phyloP scores from a whole-genome alignment of 2,888 invertebrate genomes.

The Seira sanloemensis region DNA sequence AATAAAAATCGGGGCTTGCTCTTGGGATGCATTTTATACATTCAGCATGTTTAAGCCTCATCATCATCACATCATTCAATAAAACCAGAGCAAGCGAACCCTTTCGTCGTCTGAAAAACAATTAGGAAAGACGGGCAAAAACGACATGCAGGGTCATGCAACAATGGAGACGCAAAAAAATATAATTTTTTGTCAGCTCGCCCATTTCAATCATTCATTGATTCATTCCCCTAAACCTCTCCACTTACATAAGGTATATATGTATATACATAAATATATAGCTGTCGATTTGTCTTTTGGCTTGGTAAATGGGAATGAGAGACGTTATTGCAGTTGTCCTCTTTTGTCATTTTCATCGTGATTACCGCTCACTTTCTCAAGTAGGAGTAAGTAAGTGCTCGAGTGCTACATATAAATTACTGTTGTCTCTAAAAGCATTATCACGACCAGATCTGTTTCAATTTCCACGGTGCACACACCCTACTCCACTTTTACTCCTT shows the following conservation, averaged over 20 bases:
- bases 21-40: conserved; percentile 20
- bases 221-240: neutral
- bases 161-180: conserved; percentile 17
- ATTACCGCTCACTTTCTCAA: conserved; percentile 60
- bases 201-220: neutral
- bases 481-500: conserved; percentile 34
- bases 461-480: conserved; percentile 55
- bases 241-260: too few relatives aligned
- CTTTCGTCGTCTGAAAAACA: too few relatives aligned
- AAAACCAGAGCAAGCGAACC: too few relatives aligned
- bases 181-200: conserved; percentile 46
- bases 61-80: conserved; percentile 16
- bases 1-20: neutral
- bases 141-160: conserved; percentile 27
- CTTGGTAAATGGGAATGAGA: conserved; percentile 40
- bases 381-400: conserved; percentile 29
- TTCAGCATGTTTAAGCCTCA: conserved; percentile 24
- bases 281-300: conserved; percentile 33
- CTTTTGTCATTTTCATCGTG: conserved; percentile 55
- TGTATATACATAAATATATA: too few relatives aligned
- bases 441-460: conserved; percentile 39
- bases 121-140: too few relatives aligned
- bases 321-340: conserved; percentile 58
- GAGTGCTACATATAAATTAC: conserved; percentile 19
- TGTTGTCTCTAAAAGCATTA: neutral